Conservation (phyloP, 2,888 invertebrate genomes). For the Parochlus steinenii region DNA sequence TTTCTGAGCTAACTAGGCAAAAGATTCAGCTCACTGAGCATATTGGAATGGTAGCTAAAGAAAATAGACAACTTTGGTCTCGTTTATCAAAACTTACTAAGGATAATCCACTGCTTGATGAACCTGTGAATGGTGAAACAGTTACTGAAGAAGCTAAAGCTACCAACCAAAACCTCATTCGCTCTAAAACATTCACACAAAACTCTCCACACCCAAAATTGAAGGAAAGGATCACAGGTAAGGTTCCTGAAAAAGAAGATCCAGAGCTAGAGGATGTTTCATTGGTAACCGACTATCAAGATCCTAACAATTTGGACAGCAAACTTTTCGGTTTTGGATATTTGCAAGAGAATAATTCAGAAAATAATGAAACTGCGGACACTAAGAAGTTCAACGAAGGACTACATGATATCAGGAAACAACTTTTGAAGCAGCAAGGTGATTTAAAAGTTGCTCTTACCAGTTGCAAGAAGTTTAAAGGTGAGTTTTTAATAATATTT, state of each 20-base stretch:
- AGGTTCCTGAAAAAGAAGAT: conserved; percentile 31
- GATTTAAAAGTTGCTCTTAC: conserved; percentile 34
- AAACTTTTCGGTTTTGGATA: conserved; percentile 22
- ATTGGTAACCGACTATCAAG: conserved; percentile 48
- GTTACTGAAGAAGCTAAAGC: conserved; percentile 10
- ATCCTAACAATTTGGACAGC: conserved; percentile 41
- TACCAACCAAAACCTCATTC: conserved; percentile 29
- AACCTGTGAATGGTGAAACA: not conserved
- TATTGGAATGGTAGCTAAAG: conserved; percentile 63
- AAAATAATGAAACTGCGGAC: conserved; percentile 28
- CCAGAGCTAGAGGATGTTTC: conserved; percentile 64
- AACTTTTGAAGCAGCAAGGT: conserved; percentile 42
- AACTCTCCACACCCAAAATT: conserved; percentile 40
- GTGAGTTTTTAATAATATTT: conserved; percentile 4
- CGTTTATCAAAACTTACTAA: conserved; percentile 47
- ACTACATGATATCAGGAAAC: conserved; percentile 42
- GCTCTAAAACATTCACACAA: conserved; percentile 51
- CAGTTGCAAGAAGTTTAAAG: conserved; percentile 14
- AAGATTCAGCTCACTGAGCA: conserved; percentile 62
- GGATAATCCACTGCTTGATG: conserved; percentile 28
- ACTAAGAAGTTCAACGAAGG: conserved; percentile 45
- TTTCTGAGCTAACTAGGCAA: conserved; percentile 53
- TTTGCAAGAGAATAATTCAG: conserved; percentile 19
- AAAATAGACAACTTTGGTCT: conserved; percentile 66
- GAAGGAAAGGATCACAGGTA: conserved; percentile 27